Percentiles rank a stretch among this genome's conserved stretches.
phyloP scores from a whole-genome alignment of 2,113 vertebrate genomes.

The Suricata suricatta region DNA sequence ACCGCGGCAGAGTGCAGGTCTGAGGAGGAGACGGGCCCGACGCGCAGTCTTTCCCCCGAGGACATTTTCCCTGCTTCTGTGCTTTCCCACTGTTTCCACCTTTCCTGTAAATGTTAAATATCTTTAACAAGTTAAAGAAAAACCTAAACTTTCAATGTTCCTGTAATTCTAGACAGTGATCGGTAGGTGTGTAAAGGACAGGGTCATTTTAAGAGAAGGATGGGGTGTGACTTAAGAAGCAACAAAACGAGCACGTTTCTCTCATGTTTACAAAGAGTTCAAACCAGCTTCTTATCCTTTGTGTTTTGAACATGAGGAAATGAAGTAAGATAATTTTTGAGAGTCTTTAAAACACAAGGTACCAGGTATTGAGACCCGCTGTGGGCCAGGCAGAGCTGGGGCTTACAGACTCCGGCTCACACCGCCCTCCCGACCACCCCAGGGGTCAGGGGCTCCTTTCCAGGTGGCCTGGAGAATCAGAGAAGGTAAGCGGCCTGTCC shows the following conservation, averaged over 20 bases:
- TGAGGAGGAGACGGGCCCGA: rapidly evolving
- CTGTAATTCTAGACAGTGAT: background rate
- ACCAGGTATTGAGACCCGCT: background rate
- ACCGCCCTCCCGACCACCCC: rapidly evolving
- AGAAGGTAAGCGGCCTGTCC: background rate
- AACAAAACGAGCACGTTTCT: no score
- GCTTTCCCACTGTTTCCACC: rapidly evolving
- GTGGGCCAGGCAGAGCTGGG: rapidly evolving
- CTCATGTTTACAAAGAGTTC: background rate
- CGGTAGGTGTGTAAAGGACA: background rate
- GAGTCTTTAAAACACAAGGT: background rate
- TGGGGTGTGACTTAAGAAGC: background rate
- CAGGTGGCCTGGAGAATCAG: background rate
- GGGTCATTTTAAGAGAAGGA: background rate
- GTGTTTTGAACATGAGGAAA: background rate
- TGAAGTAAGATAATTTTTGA: background rate
- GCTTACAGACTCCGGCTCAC: background rate
- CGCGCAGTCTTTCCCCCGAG: rapidly evolving
- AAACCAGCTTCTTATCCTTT: background rate
- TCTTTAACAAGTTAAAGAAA: background rate
- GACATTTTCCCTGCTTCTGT: background rate
- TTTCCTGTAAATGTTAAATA: background rate
- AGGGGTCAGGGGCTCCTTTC: background rate
- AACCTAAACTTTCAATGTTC: background rate
- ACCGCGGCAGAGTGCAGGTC: rapidly evolving